Evolutionary conservation across 1,140 invertebrate genomes (phyloP), one percentile per base, ranked within the genome.

Genomic region (Microplitis demolitor): DNA sequence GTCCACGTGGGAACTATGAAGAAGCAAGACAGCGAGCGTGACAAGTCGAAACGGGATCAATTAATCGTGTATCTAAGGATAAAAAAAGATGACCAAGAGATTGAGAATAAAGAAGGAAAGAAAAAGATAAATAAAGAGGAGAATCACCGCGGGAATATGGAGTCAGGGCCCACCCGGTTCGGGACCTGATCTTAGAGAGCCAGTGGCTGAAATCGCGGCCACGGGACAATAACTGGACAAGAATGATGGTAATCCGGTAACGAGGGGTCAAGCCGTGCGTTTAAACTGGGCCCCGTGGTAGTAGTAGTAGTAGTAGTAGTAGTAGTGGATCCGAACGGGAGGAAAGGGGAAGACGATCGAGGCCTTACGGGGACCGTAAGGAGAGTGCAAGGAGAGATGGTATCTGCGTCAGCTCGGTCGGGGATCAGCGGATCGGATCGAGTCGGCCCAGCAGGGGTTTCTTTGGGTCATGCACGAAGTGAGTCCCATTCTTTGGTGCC

Each of bases 381-480:
- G 53, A 69, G 78, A 78, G 79, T 80, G 78, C 80, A 82, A 80
- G 79, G 80, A 82, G 79, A 83, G 82, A 83, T 83, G 78, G 79
- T 83, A 83, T 83, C 81, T 81, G 77, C 80, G 79, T 83, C 77
- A 80, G 82, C 82, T 78, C 82, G 79, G 82, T 83, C 80, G 82
- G 82, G 80, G 82, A 83, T 83, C 81, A 83, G 79, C 79, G 76
- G 81, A 83, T 82, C 80, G 80, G 80, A 82, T 83, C 81, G 81
- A 82, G 81, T 83, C 79, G 78, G 53, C 81, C 77, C 81, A 83
- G 81, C 81, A 77, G 81, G 81, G 80, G 81, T 83, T 83, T 82
- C 81, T 80, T 80, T 83, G 80, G 81, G 81, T 83, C 81, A 82
- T 83, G 81, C 81, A 83, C 81, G 80, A 83, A 82, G 79, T 81